Evolutionary conservation across 2,888 invertebrate species (phyloP).

Genomic region (Iphiclides podalirius): DNA sequence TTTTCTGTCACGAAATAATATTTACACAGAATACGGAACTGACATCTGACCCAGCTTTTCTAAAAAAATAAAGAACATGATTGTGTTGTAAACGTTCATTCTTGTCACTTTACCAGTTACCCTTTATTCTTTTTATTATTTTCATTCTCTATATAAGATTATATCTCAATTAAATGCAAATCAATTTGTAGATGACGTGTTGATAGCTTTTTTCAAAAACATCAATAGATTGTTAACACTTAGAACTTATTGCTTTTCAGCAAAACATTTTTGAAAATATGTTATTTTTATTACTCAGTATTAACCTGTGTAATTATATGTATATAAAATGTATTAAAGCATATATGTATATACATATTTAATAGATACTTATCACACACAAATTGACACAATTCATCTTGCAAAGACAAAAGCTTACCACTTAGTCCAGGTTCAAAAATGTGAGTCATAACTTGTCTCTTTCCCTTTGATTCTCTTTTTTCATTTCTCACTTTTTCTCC

Average conservation of each 20-base stretch:
- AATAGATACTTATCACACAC: slow-evolving; percentile 41
- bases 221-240: slow-evolving; percentile 31
- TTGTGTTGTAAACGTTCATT: slow-evolving; percentile 30
- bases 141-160: slow-evolving; percentile 30
- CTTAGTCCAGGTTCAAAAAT: slow-evolving; percentile 33
- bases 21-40: too few relatives aligned
- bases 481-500: too few relatives aligned
- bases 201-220: slow-evolving; percentile 29
- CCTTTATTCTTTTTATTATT: slow-evolving; percentile 31
- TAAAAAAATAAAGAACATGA: slow-evolving; percentile 33
- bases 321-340: slow-evolving; percentile 27
- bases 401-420: slow-evolving; percentile 42
- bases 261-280: slow-evolving; percentile 24
- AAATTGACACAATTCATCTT: slow-evolving; percentile 35
- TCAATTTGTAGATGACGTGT: slow-evolving; percentile 36
- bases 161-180: slow-evolving; percentile 30
- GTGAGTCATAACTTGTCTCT: too few relatives aligned
- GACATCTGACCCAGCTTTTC: too few relatives aligned
- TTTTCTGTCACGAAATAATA: too few relatives aligned
- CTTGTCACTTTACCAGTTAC: slow-evolving; percentile 47
- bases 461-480: too few relatives aligned
- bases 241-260: slow-evolving; percentile 33
- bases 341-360: slow-evolving; percentile 24
- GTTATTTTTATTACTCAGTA: slow-evolving; percentile 13
- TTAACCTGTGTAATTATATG: slow-evolving; percentile 12